These are phyloP conservation scores for Lepetodrilus schrolli DNA, from an alignment of 2,888 invertebrate genomes.

Conservation along the genomic window DNA sequence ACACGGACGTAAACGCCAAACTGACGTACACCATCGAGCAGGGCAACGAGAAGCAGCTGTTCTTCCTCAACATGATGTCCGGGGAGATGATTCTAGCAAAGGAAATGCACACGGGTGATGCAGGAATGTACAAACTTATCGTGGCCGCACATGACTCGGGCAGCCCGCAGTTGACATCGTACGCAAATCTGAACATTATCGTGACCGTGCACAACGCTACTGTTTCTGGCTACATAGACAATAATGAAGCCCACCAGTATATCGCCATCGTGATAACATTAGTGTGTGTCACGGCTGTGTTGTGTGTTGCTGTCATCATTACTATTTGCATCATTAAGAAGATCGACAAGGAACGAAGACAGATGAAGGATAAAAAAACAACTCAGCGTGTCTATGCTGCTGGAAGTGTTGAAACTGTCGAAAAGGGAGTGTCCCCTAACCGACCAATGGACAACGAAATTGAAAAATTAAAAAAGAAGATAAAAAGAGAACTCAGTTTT, in stretches of 20 bases:
- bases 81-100: slow-evolving; percentile 74
- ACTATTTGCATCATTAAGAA: slow-evolving; percentile 60
- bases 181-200: slow-evolving; percentile 49
- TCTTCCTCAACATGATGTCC: slow-evolving; percentile 73
- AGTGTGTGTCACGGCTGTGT: slow-evolving; percentile 59
- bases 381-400: not conserved
- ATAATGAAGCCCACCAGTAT: slow-evolving; percentile 51
- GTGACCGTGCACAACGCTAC: slow-evolving; percentile 57
- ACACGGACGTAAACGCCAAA: slow-evolving; percentile 58
- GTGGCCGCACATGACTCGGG: slow-evolving; percentile 63
- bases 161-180: slow-evolving; percentile 47
- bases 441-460: slow-evolving; percentile 47
- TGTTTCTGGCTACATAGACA: slow-evolving; percentile 16
- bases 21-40: slow-evolving; percentile 51
- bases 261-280: slow-evolving; percentile 61
- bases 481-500: slow-evolving; percentile 64
- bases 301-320: slow-evolving; percentile 58
- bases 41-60: slow-evolving; percentile 75
- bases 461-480: slow-evolving; percentile 57
- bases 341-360: slow-evolving; percentile 51
- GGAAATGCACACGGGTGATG: slow-evolving; percentile 52
- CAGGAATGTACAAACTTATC: slow-evolving; percentile 54
- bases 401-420: slow-evolving; percentile 21
- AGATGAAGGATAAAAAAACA: slow-evolving; percentile 2
- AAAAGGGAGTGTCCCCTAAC: slow-evolving; percentile 24